Evolutionary conservation across 92 coral and sea anemone species (phyloP), one percentile per base, ranked within the genome.

Genomic region (Zoanthus sansibaricus): DNA sequence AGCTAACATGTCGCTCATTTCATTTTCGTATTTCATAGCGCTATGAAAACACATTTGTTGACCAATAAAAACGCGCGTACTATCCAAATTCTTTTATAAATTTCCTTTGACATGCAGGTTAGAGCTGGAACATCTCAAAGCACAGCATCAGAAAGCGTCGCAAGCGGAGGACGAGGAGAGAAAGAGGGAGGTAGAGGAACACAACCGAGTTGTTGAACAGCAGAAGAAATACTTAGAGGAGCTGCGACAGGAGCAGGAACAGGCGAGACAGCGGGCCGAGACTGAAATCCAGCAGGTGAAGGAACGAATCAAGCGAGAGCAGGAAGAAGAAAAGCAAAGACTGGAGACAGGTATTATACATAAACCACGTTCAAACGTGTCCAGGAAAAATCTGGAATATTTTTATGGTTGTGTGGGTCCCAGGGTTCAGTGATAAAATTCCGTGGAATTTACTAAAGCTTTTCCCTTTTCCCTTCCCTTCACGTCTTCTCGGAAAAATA

Each of bases 201-300:
- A 95, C 83, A 92, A 93, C 64, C 90, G 86, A 6, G 95, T 92
- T 72, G 82, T 97, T n/a, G 99, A 97, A 59, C 87, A 95, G 64
- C 98, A 97, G 87, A 97, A 97, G 90, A 93, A 84, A 51, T 93
- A 92, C 77, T 62, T 97, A 82, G 99, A 97, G 79, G 99, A 97
- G 42, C 71, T 97, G 69, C 86, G 96, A 17, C 90, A 92, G 62
- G 98, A 97, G 54, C 99, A 97, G 85, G 99, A 97, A 42, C 89
- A 82, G 83, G 99, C 96, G 37, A 87, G 94, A 48, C 70, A 86
- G 54, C 80, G 93, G 51, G 98, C 98, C 14, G 98, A 94, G 78
- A 93, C 86, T 0, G 98, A 94, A 77, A 94, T 94, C 79, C 83
- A 88, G 80, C 93, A 90, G 82, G 95, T 97, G 62, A 95, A 92